Conservation (phyloP, 2,113 vertebrate species). For the Sinosuthora webbiana region DNA sequence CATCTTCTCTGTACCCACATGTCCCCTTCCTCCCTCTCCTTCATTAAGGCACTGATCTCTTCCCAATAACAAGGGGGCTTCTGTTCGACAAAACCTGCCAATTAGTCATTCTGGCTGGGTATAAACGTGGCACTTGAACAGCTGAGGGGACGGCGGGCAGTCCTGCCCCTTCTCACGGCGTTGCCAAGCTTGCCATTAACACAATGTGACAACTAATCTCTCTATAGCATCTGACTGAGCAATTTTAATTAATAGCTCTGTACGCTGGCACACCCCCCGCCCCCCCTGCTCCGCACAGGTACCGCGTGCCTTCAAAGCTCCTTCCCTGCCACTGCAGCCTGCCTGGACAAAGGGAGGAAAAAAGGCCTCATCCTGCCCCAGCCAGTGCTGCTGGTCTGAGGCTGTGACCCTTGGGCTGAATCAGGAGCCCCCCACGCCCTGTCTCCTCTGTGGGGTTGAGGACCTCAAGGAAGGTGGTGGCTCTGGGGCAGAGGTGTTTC, state of each 20-base stretch:
- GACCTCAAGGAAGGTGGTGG: neutral
- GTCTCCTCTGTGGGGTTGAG: neutral
- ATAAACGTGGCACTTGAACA: conserved; percentile 69
- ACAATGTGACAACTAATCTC: conserved; percentile 84
- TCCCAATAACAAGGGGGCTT: conserved; percentile 53
- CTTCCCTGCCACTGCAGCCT: neutral
- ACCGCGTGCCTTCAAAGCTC: conserved; percentile 49
- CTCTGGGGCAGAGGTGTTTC: neutral
- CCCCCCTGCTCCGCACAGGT: neutral
- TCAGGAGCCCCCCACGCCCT: neutral
- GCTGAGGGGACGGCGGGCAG: conserved; percentile 79
- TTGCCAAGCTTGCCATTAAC: conserved; percentile 80
- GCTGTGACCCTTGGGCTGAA: neutral
- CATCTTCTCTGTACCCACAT: neutral
- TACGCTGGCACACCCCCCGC: neutral
- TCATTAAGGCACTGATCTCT: conserved; percentile 13
- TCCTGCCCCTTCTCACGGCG: conserved; percentile 71
- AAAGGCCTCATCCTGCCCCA: neutral
- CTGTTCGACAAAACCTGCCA: conserved; percentile 64
- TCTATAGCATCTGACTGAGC: conserved; percentile 78
- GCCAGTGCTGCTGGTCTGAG: neutral
- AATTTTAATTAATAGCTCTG: conserved; percentile 79
- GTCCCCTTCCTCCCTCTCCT: neutral
- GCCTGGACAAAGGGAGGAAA: neutral
- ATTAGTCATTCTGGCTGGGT: conserved; percentile 68